Base-by-base conservation (phyloP, 64 coral and sea anemone genomes). In the Montipora sp. region DNA sequence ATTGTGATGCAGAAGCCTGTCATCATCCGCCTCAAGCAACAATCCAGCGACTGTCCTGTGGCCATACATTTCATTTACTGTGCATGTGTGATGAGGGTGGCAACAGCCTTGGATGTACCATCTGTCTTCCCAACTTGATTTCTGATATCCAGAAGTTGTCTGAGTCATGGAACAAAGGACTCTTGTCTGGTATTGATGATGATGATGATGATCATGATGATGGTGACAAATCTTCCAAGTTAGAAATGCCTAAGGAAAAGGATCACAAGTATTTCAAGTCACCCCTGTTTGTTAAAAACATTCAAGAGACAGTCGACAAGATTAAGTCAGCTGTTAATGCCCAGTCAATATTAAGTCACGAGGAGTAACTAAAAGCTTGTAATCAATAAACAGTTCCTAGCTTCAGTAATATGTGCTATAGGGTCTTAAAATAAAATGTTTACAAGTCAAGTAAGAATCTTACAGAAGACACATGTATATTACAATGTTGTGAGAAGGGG, bases 71-170 rank as follows among this genome's bases (percentile, higher is more conserved):
- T 57, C 53, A 2, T 11, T 8, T 3, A 8, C 11, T 7, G 7
- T 57, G 53, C 53, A 57, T 57, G 53, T 57, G 1, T 57, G 53
- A 57, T 11, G 11, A 11, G 53, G 53, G 7, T 57, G 53, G 53
- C 11, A 57, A 57, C 53, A 57, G 53, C 53, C 53, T 57, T 57
- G 53, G 53, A 11, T 57, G 53, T 11, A 57, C 11, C 53, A 57
- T 57, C 3, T 89, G 87, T 77, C 87, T 95, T 2, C 82, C 80
- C 19, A 95, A 95, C 61, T 76, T 95, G 51, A 57, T 57, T 11
- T 57, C 53, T 57, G 53, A 57, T 3, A 57, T 57, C 53, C 53
- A 57, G 53, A 57, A 57, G 53, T 3, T 57, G 11, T 7, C 53
- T 57, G 7, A 8, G 53, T n/a, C 73, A 10, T 95, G 88, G 88